Evolutionary conservation across 2,888 invertebrate genomes (phyloP).

Genomic region (Drosophila pullipes): DNA sequence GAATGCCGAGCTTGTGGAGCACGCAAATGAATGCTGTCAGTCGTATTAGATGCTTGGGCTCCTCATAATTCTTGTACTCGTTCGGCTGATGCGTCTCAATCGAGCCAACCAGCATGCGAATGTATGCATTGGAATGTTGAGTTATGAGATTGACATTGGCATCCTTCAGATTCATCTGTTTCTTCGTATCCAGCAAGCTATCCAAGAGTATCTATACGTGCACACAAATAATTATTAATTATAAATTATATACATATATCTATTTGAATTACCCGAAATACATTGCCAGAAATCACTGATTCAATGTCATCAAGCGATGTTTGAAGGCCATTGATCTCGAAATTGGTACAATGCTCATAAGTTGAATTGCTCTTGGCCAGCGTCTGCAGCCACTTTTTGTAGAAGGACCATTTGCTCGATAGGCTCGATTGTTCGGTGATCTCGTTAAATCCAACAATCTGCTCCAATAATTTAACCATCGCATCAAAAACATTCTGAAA

Average conservation of each 20-base stretch:
- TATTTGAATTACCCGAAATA: conserved; percentile 53
- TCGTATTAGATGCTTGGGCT: conserved; percentile 87
- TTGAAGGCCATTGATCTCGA: conserved; percentile 89
- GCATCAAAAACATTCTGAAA: conserved; percentile 85
- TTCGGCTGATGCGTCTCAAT: conserved; percentile 50
- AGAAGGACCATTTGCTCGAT: conserved; percentile 90
- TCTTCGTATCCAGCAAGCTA: conserved; percentile 56
- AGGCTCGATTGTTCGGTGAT: conserved; percentile 80
- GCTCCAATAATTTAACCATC: conserved; percentile 89
- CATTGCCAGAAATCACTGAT: conserved; percentile 57
- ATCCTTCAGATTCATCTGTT: conserved; percentile 56
- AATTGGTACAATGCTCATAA: conserved; percentile 86
- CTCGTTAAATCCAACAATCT: conserved; percentile 87
- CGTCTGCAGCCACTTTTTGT: conserved; percentile 90
- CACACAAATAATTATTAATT: not conserved
- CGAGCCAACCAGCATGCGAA: conserved; percentile 45
- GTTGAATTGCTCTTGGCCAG: conserved; percentile 88
- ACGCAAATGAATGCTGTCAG: conserved; percentile 90
- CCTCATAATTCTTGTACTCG: conserved; percentile 66
- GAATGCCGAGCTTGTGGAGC: conserved; percentile 90
- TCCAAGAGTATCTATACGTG: conserved; percentile 51
- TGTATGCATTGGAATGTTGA: conserved; percentile 63
- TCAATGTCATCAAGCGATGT: conserved; percentile 88
- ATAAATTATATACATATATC: not conserved
- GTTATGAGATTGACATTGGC: conserved; percentile 50